A percentile compares a stretch with the other conserved stretches of the same genome.
phyloP scores from a whole-genome alignment of 1,140 invertebrate genomes.

The Solenopsis fugax region DNA sequence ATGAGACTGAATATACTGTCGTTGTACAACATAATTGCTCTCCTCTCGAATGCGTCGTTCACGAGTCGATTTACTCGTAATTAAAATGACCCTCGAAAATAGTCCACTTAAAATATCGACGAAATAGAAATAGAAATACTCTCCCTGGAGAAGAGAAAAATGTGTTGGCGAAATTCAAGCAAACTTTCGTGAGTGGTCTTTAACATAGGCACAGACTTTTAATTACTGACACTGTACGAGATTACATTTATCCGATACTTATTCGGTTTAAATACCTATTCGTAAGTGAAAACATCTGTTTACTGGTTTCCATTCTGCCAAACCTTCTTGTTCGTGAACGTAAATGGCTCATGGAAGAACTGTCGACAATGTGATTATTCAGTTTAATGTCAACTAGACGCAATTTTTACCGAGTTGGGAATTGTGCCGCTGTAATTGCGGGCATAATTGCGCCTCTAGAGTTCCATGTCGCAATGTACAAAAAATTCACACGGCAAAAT shows the following conservation, averaged over 20 bases:
- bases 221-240: constrained; percentile 48
- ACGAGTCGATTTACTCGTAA: constrained; percentile 58
- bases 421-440: constrained; percentile 51
- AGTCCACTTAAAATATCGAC: background rate
- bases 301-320: background rate
- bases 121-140: background rate
- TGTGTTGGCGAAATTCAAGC: background rate
- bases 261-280: constrained; percentile 5
- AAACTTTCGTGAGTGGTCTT: constrained; percentile 52
- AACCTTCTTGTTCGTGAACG: background rate
- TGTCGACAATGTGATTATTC: constrained; percentile 7
- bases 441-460: constrained; percentile 39
- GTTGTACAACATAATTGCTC: constrained; percentile 30
- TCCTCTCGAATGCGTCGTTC: background rate
- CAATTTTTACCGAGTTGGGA: constrained; percentile 53
- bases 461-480: background rate
- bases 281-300: constrained; percentile 1
- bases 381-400: constrained; percentile 64
- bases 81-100: constrained; percentile 44
- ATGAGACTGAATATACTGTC: background rate
- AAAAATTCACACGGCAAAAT: background rate
- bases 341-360: constrained; percentile 18
- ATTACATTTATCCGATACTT: constrained; percentile 38
- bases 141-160: background rate
- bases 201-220: constrained; percentile 60